These are phyloP conservation scores for Psittacara wagleri DNA, from an alignment of 2,113 vertebrate species.

Conservation along the genomic window DNA sequence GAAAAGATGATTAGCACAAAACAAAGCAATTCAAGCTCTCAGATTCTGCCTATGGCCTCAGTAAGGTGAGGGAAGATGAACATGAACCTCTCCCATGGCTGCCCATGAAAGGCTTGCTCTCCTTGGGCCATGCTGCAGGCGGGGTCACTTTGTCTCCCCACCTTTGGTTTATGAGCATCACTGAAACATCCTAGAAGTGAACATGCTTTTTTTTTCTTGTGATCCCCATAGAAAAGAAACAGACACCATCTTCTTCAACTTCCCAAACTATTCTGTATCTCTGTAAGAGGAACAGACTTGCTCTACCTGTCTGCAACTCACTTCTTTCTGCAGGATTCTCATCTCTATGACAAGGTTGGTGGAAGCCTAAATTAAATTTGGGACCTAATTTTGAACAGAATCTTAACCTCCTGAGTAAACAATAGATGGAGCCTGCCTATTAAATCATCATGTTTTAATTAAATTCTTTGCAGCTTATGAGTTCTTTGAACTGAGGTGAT, in stretches of 20 bases:
- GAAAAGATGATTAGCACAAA: not conserved
- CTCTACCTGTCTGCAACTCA: not conserved
- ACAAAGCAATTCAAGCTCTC: not conserved
- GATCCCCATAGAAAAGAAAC: not conserved
- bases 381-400: slow-evolving; percentile 70
- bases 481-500: slow-evolving; percentile 68
- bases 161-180: not conserved
- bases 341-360: slow-evolving; percentile 24
- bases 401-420: slow-evolving; percentile 71
- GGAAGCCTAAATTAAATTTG: slow-evolving; percentile 71
- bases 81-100: rapidly evolving
- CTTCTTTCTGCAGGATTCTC: not conserved
- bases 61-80: not conserved
- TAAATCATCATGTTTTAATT: slow-evolving; percentile 83
- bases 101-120: not conserved
- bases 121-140: not conserved
- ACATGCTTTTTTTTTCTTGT: rapidly evolving
- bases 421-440: slow-evolving; percentile 70
- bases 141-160: too few relatives aligned
- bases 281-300: rapidly evolving
- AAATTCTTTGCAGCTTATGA: slow-evolving; percentile 66
- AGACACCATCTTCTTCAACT: not conserved
- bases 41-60: not conserved
- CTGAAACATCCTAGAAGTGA: not conserved
- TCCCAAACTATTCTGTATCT: not conserved